Conservation (phyloP, 2,113 vertebrate species). For the Hippolais icterina region DNA sequence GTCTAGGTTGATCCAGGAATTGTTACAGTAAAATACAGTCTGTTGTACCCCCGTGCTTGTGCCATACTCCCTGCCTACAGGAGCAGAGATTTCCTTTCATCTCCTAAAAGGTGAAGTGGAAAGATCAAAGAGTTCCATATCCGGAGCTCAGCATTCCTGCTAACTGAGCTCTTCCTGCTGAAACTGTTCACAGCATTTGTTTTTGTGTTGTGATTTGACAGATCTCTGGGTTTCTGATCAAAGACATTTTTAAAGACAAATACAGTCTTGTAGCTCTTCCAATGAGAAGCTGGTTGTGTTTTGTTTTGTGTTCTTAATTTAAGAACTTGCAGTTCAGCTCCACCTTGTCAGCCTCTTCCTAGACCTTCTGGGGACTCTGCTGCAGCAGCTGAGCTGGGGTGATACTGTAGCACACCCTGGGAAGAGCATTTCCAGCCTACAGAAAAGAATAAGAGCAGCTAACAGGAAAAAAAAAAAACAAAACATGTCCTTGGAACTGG, state of each 20-base stretch:
- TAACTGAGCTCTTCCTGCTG: conserved; percentile 50
- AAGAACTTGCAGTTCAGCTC: conserved; percentile 23
- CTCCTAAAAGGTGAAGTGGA: conserved; percentile 27
- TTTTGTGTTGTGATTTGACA: conserved; percentile 22
- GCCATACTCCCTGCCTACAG: neutral
- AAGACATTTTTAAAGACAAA: conserved; percentile 49
- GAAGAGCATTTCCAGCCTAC: neutral
- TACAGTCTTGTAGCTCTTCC: conserved; percentile 30
- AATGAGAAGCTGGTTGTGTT: neutral
- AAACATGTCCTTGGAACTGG: rapidly evolving
- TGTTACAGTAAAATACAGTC: neutral
- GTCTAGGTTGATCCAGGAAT: neutral
- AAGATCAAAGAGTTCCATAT: conserved; percentile 48
- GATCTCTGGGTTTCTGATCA: conserved; percentile 56
- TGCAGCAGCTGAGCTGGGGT: neutral
- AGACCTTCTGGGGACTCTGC: neutral
- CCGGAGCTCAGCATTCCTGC: conserved; percentile 19
- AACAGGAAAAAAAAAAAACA: neutral
- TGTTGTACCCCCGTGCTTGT: neutral
- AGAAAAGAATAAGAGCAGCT: neutral
- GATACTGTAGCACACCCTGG: neutral
- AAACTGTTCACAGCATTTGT: conserved; percentile 44
- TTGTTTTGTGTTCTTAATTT: conserved; percentile 2
- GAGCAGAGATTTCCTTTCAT: conserved; percentile 8
- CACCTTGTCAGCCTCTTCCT: neutral